A percentile compares a stretch with the other conserved stretches of the same genome.
phyloP scores from a whole-genome alignment of 2,888 invertebrate species.

The Thysanoteuthis rhombus region DNA sequence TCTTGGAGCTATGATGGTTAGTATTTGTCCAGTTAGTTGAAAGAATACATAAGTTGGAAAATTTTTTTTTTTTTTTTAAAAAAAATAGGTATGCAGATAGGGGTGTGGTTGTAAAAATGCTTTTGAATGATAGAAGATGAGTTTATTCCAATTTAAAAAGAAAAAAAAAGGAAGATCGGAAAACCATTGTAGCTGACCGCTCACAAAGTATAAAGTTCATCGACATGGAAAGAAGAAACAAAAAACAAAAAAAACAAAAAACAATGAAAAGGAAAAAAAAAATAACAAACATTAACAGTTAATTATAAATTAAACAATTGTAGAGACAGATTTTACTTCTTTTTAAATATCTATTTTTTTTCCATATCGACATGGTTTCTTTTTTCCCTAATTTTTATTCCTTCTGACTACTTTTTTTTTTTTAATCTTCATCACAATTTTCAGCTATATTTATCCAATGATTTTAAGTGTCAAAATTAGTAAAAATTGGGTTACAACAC shows the following conservation, averaged over 20 bases:
- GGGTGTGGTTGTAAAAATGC: neutral
- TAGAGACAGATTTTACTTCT: neutral
- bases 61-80: no score
- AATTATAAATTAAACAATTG: neutral
- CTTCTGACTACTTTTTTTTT: neutral
- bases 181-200: neutral
- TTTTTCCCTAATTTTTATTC: no score
- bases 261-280: no score
- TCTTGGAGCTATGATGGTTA: neutral
- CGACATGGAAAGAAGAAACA: neutral
- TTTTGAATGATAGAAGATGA: neutral
- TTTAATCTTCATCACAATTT: no score
- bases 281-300: no score
- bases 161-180: accelerated
- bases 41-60: neutral
- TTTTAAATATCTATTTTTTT: neutral
- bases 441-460: no score
- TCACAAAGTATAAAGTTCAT: neutral
- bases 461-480: no score
- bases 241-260: no score
- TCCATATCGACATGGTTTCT: no score
- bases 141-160: neutral
- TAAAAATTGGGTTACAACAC: no score
- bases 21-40: neutral
- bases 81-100: neutral